Evolutionary conservation across 2,888 invertebrate genomes (phyloP).

Genomic region (Ichneumoninae sp.): DNA sequence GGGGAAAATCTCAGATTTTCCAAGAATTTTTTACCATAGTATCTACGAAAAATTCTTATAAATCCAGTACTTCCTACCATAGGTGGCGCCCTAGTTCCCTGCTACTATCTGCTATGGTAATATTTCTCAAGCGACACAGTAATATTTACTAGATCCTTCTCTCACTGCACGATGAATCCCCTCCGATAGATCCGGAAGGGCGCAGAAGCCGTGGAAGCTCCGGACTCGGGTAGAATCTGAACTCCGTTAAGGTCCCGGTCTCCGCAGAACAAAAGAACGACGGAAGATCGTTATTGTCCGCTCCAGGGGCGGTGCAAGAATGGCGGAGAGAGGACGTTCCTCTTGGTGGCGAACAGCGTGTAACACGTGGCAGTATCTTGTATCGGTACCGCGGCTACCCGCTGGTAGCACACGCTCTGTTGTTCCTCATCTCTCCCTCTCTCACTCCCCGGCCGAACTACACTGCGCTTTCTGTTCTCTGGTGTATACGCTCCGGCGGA

Average conservation of each 20-base stretch:
- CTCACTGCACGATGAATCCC: constrained; percentile 2
- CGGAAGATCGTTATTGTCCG: constrained; percentile 70
- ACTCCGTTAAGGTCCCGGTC: constrained; percentile 35
- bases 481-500: constrained; percentile 47
- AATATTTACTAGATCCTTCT: too few species aligned
- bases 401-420: constrained; percentile 80
- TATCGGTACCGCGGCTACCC: constrained; percentile 80
- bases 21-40: too few species aligned
- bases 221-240: constrained; percentile 37
- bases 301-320: constrained; percentile 70
- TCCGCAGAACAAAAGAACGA: constrained; percentile 68
- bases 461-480: constrained; percentile 43
- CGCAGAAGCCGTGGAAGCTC: constrained; percentile 44
- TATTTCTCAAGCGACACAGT: too few species aligned
- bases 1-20: too few species aligned
- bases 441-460: constrained; percentile 22
- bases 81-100: too few species aligned
- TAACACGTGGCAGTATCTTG: constrained; percentile 84
- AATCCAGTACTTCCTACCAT: too few species aligned
- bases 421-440: constrained; percentile 73
- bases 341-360: constrained; percentile 84
- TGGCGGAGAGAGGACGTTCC: constrained; percentile 77
- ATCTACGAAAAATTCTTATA: too few species aligned
- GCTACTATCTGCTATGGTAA: too few species aligned
- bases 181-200: constrained; percentile 53